Base-by-base conservation (phyloP, 2,113 vertebrate genomes). In the Penelope pileata region DNA sequence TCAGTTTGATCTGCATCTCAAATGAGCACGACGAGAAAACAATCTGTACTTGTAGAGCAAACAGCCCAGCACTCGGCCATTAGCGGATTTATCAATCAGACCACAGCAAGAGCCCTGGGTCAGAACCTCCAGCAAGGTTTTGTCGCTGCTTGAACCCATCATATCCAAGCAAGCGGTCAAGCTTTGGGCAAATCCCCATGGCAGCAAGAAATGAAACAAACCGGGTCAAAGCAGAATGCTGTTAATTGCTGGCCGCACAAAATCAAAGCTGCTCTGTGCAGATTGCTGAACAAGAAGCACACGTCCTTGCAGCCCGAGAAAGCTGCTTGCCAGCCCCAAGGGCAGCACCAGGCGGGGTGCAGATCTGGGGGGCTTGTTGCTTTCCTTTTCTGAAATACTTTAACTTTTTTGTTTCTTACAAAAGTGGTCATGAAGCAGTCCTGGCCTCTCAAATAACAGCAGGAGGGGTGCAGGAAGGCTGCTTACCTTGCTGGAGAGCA, bases 231-330 rank as follows among this genome's bases (percentile, higher is more conserved):
- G 27, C 12, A 29, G 73, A 67, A 22, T 0, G 7, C 47, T 2
- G 16, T 10, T 34, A 80, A 78, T 54, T 40, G 81, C 72, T 73
- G 0, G 1, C 45, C 45, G 56, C 5, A 3, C 16, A 80, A 93
- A 96, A 96, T 95, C 83, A 95, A 69, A 93, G 92, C 67, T 47
- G 3, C 47, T 0, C 50, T 70, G 69, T 81, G 93, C 69, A 15
- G 29, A 32, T 36, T 69, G 58, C 48, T 51, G 2, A 74, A 74
- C 1, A 24, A 51, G 79, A 91, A 73, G 45, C 48, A 16, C 72
- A 75, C 22, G 86, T 68, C 70, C 94, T 70, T 0, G 1, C 67
- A 94, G 75, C 90, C 29, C 26, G 36, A 22, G 79, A 14, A 0
- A n/a, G 77, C 43, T 15, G 36, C 50, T 8, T 4, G 19, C 51